A percentile compares a stretch with the other conserved stretches of the same genome.
phyloP scores from a whole-genome alignment of 2,888 invertebrate genomes.

The Drosophila pseudotakahashii region DNA sequence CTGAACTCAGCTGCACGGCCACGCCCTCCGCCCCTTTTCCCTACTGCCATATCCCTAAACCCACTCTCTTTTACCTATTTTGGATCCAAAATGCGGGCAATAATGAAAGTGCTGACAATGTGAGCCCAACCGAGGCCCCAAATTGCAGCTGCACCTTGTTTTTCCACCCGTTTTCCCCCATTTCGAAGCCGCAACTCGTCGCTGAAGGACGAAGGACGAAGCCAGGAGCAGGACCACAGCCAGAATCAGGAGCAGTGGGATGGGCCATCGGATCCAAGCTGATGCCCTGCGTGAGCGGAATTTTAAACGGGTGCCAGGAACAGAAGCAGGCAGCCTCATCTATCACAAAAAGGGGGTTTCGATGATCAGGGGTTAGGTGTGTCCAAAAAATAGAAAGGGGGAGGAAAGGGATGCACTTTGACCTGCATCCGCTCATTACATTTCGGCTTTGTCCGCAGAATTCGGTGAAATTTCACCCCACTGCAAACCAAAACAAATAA shows the following conservation, averaged over 20 bases:
- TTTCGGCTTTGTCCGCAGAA: slow-evolving; percentile 13
- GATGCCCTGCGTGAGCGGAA: slow-evolving; percentile 47
- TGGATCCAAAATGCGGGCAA: slow-evolving; percentile 47
- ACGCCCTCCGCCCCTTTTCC: slow-evolving; percentile 24
- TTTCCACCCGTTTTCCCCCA: slow-evolving; percentile 6
- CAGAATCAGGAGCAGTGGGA: slow-evolving; percentile 6
- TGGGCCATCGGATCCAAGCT: slow-evolving; percentile 12
- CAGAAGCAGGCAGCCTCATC: slow-evolving; percentile 46
- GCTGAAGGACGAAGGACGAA: slow-evolving; percentile 14
- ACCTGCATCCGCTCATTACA: slow-evolving; percentile 48
- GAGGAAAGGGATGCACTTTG: slow-evolving; percentile 17
- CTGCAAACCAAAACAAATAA: slow-evolving; percentile 26
- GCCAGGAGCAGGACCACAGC: slow-evolving; percentile 3
- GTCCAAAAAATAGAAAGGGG: neutral
- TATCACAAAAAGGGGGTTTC: slow-evolving; percentile 28
- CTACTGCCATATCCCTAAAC: slow-evolving; percentile 5
- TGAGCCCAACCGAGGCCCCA: slow-evolving; percentile 35
- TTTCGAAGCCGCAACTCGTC: slow-evolving; percentile 16
- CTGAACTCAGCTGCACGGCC: slow-evolving; percentile 50
- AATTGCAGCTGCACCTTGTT: slow-evolving; percentile 53
- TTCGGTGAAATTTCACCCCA: slow-evolving; percentile 5
- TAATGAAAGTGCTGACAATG: slow-evolving; percentile 63
- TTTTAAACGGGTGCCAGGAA: slow-evolving; percentile 51
- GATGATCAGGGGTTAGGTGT: slow-evolving; percentile 3
- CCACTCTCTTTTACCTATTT: neutral